Percentiles rank a stretch among this genome's conserved stretches.
phyloP scores from a whole-genome alignment of 2,888 invertebrate genomes.

The Coleophora deauratella region DNA sequence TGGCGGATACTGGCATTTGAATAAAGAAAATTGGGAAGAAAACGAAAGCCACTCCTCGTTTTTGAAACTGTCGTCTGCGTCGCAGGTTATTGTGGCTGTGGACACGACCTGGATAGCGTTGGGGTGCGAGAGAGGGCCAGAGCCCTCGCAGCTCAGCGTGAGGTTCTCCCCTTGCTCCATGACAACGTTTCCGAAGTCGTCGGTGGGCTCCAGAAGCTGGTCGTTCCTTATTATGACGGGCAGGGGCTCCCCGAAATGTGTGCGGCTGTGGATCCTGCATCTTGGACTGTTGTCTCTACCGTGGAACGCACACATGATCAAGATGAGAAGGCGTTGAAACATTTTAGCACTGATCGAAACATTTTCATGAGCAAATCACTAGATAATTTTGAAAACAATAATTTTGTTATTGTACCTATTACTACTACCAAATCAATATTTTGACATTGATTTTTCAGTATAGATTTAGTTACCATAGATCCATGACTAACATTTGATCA shows the following conservation, averaged over 20 bases:
- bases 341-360: conserved; percentile 18
- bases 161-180: conserved; percentile 41
- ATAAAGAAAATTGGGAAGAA: conserved; percentile 35
- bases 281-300: conserved; percentile 24
- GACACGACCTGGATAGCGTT: conserved; percentile 21
- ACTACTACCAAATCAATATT: too few species aligned
- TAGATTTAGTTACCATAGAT: too few species aligned
- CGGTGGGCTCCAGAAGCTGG: conserved; percentile 46
- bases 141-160: conserved; percentile 46
- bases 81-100: conserved; percentile 42
- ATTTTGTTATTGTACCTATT: not conserved
- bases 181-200: conserved; percentile 39
- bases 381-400: not conserved
- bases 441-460: too few species aligned
- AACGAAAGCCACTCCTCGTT: conserved; percentile 45
- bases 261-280: conserved; percentile 42
- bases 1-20: conserved; percentile 38
- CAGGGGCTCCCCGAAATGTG: conserved; percentile 47
- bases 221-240: conserved; percentile 47
- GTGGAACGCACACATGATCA: conserved; percentile 46
- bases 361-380: not conserved
- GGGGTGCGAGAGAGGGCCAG: conserved; percentile 37
- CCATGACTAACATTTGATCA: too few species aligned
- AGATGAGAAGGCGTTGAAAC: conserved; percentile 31
- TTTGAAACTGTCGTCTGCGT: conserved; percentile 39